phyloP scores from a whole-genome alignment of 2,888 invertebrate genomes.

The Ashinkailepas kermadecensis region DNA sequence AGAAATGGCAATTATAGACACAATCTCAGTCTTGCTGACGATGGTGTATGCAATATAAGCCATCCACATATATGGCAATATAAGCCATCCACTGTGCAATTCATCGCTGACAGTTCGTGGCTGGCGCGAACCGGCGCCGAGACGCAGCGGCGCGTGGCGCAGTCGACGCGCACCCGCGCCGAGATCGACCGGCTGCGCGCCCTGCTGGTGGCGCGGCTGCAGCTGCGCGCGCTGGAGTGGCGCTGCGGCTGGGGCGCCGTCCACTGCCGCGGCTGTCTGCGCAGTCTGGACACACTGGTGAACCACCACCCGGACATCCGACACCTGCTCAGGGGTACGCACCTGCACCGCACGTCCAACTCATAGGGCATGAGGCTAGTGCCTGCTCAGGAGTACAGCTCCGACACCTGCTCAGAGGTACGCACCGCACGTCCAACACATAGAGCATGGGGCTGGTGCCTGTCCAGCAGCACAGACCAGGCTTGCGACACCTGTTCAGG shows the following conservation, averaged over 20 bases:
- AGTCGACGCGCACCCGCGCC: constrained; percentile 5
- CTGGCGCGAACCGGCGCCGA: constrained; percentile 7
- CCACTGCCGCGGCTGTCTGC: constrained; percentile 82
- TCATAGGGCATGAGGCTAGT: no score
- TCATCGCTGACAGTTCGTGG: not conserved
- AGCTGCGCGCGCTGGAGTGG: constrained; percentile 38
- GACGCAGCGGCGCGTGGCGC: not conserved
- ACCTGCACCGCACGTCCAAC: no score
- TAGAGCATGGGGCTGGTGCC: no score
- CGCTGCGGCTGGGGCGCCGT: constrained; percentile 44
- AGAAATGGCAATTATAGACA: no score
- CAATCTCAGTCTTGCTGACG: no score
- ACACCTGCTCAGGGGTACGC: constrained; percentile 37
- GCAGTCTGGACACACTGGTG: constrained; percentile 67
- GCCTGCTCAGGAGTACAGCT: no score
- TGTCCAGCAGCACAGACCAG: no score
- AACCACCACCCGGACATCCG: constrained; percentile 65
- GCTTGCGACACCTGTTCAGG: no score
- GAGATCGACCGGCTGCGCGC: constrained; percentile 9
- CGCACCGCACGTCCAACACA: no score
- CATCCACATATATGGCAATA: no score
- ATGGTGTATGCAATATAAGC: no score
- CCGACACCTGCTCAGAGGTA: no score
- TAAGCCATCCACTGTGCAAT: not conserved
- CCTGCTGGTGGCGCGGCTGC: constrained; percentile 33